Base-by-base conservation (phyloP, 2,888 invertebrate genomes). In the Mongoloraphidia duomilia region DNA sequence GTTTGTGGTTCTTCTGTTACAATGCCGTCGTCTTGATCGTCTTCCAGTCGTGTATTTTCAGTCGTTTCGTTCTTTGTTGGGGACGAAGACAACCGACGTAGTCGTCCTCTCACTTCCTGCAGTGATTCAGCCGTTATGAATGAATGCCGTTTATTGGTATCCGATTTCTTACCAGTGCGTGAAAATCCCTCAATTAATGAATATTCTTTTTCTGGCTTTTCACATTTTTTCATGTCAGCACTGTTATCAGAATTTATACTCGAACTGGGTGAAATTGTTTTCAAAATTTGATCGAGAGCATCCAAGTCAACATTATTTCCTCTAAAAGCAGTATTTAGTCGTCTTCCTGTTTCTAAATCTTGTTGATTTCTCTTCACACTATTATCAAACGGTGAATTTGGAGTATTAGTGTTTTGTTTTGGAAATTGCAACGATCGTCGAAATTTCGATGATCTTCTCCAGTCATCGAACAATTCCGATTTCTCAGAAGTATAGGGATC, bases 341-440 rank as follows among this genome's bases (percentile, higher is more conserved):
- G 62, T 41, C 73, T 64, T 2, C 73, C 73, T 55, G 73, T 75
- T 58, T 76, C 76, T 44, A 76, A 58, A 54, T 76, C 75, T 40
- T 73, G 70, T 2, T 71, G 66, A 45, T 76, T 71, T 56, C 72
- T 73, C 2, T 71, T 67, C 2, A 77, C 75, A 10, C 74, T 74
- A 2, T 66, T 68, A 50, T 66, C 71, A 53, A 68, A 67, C 3
- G 75, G 74, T 40, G 66, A 53, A 55, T 67, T 65, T 26, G 51
- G 39, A 8, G 55, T 13, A 3, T 44, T 43, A 48, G 58, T 60
- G 41, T 57, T 61, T 50, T 60, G 58, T 58, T 78, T 79, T 8
- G 81, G 77, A 61, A 80, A 79, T 59, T 84, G 80, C 55, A 84
- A 68, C 5, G 83, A 82, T 52, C 77, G 71, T 41, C 80, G 73